Percentiles rank a stretch among this genome's conserved stretches.
Evolutionary conservation across 37 sponge, comb jelly and placozoan genomes (phyloP).

Genomic region (Oopsacas minuta): DNA sequence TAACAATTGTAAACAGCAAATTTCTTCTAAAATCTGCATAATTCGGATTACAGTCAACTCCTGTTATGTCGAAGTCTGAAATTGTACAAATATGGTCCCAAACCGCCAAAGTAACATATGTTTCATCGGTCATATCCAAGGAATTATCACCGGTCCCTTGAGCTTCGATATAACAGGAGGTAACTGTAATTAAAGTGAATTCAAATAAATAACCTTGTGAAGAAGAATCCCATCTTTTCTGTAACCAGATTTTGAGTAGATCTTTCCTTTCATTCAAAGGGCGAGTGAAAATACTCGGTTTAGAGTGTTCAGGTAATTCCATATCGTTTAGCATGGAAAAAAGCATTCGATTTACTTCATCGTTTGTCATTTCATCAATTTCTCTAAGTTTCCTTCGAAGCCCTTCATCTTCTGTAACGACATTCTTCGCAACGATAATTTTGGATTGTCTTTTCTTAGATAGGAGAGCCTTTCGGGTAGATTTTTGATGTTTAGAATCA

Average conservation of each 20-base stretch:
- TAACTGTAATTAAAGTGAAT: too few species aligned
- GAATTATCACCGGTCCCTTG: too few species aligned
- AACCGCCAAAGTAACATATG: too few species aligned
- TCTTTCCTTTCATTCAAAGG: slow-evolving; percentile 45
- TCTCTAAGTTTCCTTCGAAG: not conserved
- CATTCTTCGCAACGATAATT: not conserved
- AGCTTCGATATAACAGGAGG: too few species aligned
- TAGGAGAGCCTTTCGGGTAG: not conserved
- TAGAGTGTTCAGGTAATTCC: slow-evolving; percentile 13
- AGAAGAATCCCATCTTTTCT: not conserved
- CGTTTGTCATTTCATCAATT: not conserved
- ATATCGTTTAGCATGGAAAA: not conserved
- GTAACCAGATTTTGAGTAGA: slow-evolving; percentile 47
- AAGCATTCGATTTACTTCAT: not conserved
- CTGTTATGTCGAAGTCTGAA: too few species aligned
- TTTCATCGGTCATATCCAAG: too few species aligned
- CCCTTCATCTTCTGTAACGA: not conserved
- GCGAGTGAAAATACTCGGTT: slow-evolving; percentile 23
- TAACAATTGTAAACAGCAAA: too few species aligned
- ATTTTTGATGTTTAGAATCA: not conserved
- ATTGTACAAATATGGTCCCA: too few species aligned
- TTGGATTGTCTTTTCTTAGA: not conserved
- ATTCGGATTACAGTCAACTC: too few species aligned
- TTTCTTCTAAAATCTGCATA: too few species aligned
- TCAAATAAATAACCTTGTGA: slow-evolving; percentile 20